Conservation (phyloP, 2,888 invertebrate genomes). For the Sminthurides aquaticus region DNA sequence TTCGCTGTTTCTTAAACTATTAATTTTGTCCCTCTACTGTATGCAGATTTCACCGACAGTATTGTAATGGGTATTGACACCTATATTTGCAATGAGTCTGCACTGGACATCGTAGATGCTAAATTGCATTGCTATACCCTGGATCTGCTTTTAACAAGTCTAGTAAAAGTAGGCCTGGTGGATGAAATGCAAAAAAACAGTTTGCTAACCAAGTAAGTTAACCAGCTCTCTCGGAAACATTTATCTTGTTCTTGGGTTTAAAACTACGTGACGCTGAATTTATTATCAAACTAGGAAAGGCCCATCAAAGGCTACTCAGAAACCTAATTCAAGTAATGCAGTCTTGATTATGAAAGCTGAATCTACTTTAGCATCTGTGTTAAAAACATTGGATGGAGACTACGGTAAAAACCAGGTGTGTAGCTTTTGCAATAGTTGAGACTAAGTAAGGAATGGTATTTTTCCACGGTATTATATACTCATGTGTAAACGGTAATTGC, state of each 20-base stretch:
- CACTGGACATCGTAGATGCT: slow-evolving; percentile 81
- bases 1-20: background rate
- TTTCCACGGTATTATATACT: too few relatives aligned
- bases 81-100: slow-evolving; percentile 71
- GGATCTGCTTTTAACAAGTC: slow-evolving; percentile 71
- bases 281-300: slow-evolving; percentile 52
- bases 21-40: background rate
- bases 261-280: background rate
- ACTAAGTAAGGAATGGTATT: background rate
- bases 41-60: slow-evolving; percentile 48
- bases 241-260: slow-evolving; percentile 9
- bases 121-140: slow-evolving; percentile 82
- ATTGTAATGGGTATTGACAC: slow-evolving; percentile 76
- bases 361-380: slow-evolving; percentile 75
- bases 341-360: slow-evolving; percentile 70
- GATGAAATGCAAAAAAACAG: slow-evolving; percentile 68
- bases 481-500: background rate
- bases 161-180: slow-evolving; percentile 69
- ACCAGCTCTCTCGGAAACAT: slow-evolving; percentile 36
- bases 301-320: slow-evolving; percentile 48
- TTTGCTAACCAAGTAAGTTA: slow-evolving; percentile 55
- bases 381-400: slow-evolving; percentile 84
- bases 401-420: slow-evolving; percentile 68
- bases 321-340: slow-evolving; percentile 40
- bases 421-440: background rate